A percentile compares a stretch with the other conserved stretches of the same genome.
These are phyloP conservation scores for Cremastobaeus sp. DNA, from an alignment of 2,888 invertebrate species.

Conservation along the genomic window DNA sequence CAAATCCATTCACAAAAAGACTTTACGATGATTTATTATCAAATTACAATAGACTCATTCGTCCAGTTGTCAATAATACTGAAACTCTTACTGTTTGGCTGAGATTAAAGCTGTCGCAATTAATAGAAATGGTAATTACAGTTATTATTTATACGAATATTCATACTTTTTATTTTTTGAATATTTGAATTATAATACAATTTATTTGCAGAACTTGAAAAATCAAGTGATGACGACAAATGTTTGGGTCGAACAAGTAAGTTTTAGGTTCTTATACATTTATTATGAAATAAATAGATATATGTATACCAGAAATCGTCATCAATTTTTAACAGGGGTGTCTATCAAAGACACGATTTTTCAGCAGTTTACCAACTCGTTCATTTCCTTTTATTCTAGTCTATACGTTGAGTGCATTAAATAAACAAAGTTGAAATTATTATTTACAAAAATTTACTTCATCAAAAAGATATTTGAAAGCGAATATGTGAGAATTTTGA, in stretches of 20 bases:
- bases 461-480: too few species aligned
- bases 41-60: constrained; percentile 95
- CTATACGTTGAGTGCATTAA: too few species aligned
- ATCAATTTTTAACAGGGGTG: too few species aligned
- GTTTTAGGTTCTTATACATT: not conserved
- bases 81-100: constrained; percentile 95
- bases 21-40: constrained; percentile 97
- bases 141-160: not conserved
- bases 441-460: too few species aligned
- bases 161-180: not conserved
- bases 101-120: constrained; percentile 92
- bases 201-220: constrained; percentile 83
- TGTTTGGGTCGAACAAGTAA: constrained; percentile 83
- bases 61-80: constrained; percentile 95
- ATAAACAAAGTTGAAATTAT: too few species aligned
- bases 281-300: too few species aligned
- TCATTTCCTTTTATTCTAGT: too few species aligned
- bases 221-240: constrained; percentile 97
- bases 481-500: too few species aligned
- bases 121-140: constrained; percentile 86
- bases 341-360: too few species aligned
- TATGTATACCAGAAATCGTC: too few species aligned
- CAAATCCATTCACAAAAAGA: constrained; percentile 95
- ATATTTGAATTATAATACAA: not conserved
- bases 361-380: too few species aligned